Percentiles rank a stretch among this genome's conserved stretches.
Evolutionary conservation across 2,888 invertebrate genomes (phyloP).

Genomic region (Leptopterna dolabrata): DNA sequence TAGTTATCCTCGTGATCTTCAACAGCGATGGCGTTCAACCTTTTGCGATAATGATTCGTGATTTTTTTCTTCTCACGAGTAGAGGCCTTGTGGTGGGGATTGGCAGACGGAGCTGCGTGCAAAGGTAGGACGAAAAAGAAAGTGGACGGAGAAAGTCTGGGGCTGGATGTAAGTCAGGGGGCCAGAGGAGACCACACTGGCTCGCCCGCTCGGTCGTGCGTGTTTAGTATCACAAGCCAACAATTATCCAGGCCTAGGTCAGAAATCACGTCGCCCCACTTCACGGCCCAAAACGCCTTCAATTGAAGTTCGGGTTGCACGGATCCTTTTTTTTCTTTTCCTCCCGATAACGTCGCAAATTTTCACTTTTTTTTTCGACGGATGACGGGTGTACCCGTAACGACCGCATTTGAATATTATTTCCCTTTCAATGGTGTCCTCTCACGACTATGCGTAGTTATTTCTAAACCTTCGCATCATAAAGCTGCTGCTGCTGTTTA

Average conservation of each 20-base stretch:
- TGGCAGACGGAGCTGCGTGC: slow-evolving; percentile 26
- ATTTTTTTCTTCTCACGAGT: neutral
- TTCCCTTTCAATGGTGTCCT: no score
- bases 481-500: no score
- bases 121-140: slow-evolving; percentile 54
- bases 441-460: no score
- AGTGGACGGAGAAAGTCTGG: slow-evolving; percentile 47
- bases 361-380: neutral
- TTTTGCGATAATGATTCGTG: neutral
- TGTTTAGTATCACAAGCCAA: slow-evolving; percentile 50
- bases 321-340: neutral
- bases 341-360: neutral
- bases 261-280: slow-evolving; percentile 30
- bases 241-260: slow-evolving; percentile 38
- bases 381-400: neutral
- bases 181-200: slow-evolving; percentile 50
- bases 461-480: no score
- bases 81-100: neutral
- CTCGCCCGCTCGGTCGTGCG: slow-evolving; percentile 47
- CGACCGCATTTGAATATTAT: neutral
- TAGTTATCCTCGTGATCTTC: no score
- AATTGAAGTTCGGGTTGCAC: neutral
- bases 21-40: neutral
- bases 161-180: slow-evolving; percentile 47
- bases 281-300: neutral